A percentile compares a stretch with the other conserved stretches of the same genome.
phyloP scores from a whole-genome alignment of 2,113 vertebrate genomes.

The Smithornis capensis region DNA sequence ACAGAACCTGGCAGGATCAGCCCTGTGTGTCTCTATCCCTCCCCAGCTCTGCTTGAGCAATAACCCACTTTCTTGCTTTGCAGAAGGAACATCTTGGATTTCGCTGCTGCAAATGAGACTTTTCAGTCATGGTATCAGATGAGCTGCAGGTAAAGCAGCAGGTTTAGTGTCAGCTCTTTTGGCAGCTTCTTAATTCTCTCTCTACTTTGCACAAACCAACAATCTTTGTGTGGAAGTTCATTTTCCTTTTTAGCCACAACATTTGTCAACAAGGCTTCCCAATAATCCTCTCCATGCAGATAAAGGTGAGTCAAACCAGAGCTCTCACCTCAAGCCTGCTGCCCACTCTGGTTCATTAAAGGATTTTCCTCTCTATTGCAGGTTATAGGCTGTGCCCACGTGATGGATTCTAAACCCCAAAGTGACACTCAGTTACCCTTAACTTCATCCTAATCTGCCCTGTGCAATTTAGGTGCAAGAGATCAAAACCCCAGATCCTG shows the following conservation, averaged over 20 bases:
- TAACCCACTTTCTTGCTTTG: slow-evolving; percentile 25
- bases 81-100: slow-evolving; percentile 30
- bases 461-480: background rate
- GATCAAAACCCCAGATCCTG: background rate
- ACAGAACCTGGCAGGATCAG: background rate
- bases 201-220: background rate
- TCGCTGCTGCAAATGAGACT: background rate
- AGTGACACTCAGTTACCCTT: background rate
- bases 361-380: background rate
- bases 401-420: background rate
- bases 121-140: background rate
- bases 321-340: background rate
- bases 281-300: background rate
- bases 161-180: slow-evolving; percentile 37
- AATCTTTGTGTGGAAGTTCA: background rate
- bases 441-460: background rate
- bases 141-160: slow-evolving; percentile 23
- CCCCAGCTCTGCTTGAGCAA: background rate
- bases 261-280: slow-evolving; percentile 4
- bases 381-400: background rate
- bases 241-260: background rate
- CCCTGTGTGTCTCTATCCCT: background rate
- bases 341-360: background rate
- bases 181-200: slow-evolving; percentile 14
- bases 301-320: background rate